Evolutionary conservation across 2,888 invertebrate species (phyloP).

Genomic region (Alviniconcha strummeri): DNA sequence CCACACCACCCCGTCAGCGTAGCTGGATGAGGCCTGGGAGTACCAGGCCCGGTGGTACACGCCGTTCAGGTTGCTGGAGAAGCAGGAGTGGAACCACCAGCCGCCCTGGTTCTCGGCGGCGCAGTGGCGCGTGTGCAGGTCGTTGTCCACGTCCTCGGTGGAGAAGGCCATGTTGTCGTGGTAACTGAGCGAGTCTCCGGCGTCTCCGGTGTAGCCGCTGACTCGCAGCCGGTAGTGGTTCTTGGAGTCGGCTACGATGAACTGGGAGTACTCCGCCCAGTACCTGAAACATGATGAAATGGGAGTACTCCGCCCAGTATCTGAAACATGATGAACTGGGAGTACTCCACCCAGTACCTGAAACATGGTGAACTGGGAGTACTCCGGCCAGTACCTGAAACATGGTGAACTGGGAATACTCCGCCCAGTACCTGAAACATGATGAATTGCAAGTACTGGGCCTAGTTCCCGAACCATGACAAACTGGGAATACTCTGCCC

Average conservation of each 20-base stretch:
- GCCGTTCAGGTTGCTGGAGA: constrained; percentile 68
- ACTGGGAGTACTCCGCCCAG: constrained; percentile 65
- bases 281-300: constrained; percentile 1
- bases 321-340: too few relatives aligned
- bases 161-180: constrained; percentile 71
- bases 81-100: constrained; percentile 72
- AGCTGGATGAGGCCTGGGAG: constrained; percentile 54
- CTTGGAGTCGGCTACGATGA: constrained; percentile 59
- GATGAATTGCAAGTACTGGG: background rate
- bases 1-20: constrained; percentile 66
- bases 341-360: too few relatives aligned
- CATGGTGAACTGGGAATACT: constrained; percentile 61
- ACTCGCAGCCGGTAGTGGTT: constrained; percentile 63
- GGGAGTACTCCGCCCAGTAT: too few relatives aligned
- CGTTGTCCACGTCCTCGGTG: constrained; percentile 71
- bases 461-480: too few relatives aligned
- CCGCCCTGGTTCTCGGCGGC: constrained; percentile 68
- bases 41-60: constrained; percentile 69
- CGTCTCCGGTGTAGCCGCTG: constrained; percentile 59
- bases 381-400: too few relatives aligned
- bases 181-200: constrained; percentile 70
- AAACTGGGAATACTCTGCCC: too few relatives aligned
- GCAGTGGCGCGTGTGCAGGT: constrained; percentile 67
- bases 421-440: constrained; percentile 47
- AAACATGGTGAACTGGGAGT: too few relatives aligned